phyloP scores from a whole-genome alignment of 2,888 invertebrate species.

The Sinotaia quadrata region DNA sequence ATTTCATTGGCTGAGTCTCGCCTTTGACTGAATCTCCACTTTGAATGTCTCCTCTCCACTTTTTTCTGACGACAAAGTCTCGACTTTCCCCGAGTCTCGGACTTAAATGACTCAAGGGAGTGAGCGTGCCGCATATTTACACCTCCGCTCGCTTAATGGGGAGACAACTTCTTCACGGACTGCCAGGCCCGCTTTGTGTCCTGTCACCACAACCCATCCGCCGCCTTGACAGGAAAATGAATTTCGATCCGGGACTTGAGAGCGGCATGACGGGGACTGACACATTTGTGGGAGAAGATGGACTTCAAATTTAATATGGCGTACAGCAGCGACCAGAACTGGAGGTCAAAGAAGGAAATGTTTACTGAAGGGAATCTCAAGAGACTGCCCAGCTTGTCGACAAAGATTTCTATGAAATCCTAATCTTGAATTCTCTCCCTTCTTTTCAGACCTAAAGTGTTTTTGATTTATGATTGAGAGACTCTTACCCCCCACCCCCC shows the following conservation, averaged over 20 bases:
- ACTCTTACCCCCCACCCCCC: no score
- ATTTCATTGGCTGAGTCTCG: no score
- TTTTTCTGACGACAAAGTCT: no score
- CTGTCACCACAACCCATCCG: slow-evolving; percentile 20
- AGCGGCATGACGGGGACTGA: no score
- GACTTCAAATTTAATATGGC: slow-evolving; percentile 26
- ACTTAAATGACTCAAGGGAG: no score
- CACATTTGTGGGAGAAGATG: no score
- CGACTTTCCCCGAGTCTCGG: no score
- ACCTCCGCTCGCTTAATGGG: slow-evolving; percentile 31
- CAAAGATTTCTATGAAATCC: slow-evolving; percentile 20
- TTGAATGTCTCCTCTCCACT: no score
- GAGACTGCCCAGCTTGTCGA: slow-evolving; percentile 22
- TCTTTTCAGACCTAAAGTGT: slow-evolving; percentile 13
- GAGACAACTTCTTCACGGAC: slow-evolving; percentile 14
- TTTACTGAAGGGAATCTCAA: slow-evolving; percentile 14
- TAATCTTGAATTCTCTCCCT: background rate
- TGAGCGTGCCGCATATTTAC: no score
- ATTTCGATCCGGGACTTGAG: slow-evolving; percentile 23
- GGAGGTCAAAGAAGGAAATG: slow-evolving; percentile 8
- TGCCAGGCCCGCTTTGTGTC: slow-evolving; percentile 22
- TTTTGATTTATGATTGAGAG: no score
- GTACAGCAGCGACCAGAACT: slow-evolving; percentile 16
- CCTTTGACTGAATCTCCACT: no score
- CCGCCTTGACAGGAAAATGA: slow-evolving; percentile 18